Percentiles rank a stretch among this genome's conserved stretches.
Conservation (phyloP, 2,113 vertebrate species). For the Malurus cyaneus region DNA sequence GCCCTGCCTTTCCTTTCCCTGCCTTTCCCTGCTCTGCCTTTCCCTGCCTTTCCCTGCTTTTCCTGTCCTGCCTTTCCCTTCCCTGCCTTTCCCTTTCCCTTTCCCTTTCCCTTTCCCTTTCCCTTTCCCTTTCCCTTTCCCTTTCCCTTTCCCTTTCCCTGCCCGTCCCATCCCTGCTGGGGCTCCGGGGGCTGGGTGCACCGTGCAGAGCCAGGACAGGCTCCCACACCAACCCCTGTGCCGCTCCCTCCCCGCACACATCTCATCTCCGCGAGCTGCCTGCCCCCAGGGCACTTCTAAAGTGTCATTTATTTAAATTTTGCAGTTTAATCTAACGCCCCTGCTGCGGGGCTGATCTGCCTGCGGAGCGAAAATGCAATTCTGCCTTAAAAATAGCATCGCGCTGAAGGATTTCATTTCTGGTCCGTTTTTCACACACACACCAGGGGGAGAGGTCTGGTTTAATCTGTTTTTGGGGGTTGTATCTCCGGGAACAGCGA, state of each 20-base stretch:
- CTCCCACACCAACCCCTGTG: fast-evolving
- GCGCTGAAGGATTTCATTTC: not conserved
- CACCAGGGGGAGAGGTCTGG: not conserved
- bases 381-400: not conserved
- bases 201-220: not conserved
- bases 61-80: too few species aligned
- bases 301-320: not conserved
- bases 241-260: not conserved
- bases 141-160: too few species aligned
- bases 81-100: too few species aligned
- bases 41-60: too few species aligned
- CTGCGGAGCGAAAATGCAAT: not conserved
- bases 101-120: too few species aligned
- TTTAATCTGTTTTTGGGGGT: not conserved
- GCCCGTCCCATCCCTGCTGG: too few species aligned
- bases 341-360: not conserved
- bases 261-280: not conserved
- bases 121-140: too few species aligned
- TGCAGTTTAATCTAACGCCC: not conserved
- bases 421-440: not conserved
- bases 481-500: not conserved
- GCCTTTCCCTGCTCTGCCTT: too few species aligned
- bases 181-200: not conserved
- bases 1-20: too few species aligned
- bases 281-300: not conserved